Conservation (phyloP, 2,113 vertebrate species). For the Petromus typicus region DNA sequence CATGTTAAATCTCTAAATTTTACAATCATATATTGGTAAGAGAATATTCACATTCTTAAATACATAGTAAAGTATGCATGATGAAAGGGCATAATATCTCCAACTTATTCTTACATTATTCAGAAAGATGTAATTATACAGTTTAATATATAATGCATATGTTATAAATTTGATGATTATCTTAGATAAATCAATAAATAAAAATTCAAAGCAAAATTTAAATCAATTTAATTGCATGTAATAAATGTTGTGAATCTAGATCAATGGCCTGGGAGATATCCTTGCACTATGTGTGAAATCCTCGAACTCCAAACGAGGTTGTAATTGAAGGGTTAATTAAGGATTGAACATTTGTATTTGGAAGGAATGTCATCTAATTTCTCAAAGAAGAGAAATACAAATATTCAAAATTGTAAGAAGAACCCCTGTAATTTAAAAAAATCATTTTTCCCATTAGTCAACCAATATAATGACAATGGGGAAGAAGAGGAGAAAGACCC, state of each 20-base stretch:
- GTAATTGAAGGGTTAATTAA: constrained; percentile 11
- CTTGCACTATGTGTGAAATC: neutral
- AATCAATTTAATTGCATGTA: neutral
- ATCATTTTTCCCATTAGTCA: neutral
- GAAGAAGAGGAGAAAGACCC: neutral
- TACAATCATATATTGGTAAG: neutral
- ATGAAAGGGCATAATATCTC: neutral
- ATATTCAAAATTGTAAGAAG: neutral
- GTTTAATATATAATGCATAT: neutral
- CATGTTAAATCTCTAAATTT: neutral
- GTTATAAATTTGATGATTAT: neutral
- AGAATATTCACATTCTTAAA: neutral
- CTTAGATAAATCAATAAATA: neutral
- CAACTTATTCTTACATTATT: constrained; percentile 40
- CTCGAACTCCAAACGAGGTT: neutral
- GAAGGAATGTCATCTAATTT: neutral
- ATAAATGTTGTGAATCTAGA: neutral
- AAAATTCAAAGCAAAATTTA: neutral
- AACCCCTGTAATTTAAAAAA: neutral
- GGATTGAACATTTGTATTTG: neutral
- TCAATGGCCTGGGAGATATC: neutral
- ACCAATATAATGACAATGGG: neutral
- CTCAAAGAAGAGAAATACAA: neutral
- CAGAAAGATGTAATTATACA: neutral
- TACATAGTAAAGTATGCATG: neutral